Evolutionary conservation across 2,113 vertebrate genomes (phyloP), one percentile per base, ranked within the genome.

Genomic region (Notiomystis cincta): DNA sequence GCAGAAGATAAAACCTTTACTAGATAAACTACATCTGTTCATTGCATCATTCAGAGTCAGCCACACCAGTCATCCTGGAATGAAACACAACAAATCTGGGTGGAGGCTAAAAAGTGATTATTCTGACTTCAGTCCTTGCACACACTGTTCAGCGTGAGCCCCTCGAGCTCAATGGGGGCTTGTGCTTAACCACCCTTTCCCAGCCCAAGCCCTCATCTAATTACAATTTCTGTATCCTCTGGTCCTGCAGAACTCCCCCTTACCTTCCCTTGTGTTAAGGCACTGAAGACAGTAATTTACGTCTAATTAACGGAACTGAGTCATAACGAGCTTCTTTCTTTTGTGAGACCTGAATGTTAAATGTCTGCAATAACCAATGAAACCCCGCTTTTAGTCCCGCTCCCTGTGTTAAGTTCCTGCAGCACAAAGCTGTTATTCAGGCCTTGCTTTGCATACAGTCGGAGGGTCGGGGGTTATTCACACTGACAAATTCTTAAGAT

Each of bases 251-350:
- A 98, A 97, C 96, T 96, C 96, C 94, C 94, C 89, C 95, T 97
- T 97, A 98, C 97, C 98, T 98, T 98, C 97, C 96, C 97, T 95
- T 97, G 90, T 97, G 92, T 92, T 95, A 93, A 95, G 71, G 94
- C 89, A 97, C 92, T 97, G 96, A 97, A 97, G 97, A 97, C 97
- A 96, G 97, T 98, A 98, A 98, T 98, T 98, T 98, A 98, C 95
- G 96, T 98, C 98, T 98, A 98, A 98, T 98, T 98, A 98, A 98
- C 97, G 96, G 98, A 98, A 98, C 97, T 98, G 98, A 98, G 97
- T 98, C 98, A 98, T 98, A 98, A 98, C 53, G 95, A 98, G 96
- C 94, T 95, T 71, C 97, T 97, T 97, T 98, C 98, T 97, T 96
- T 97, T 86, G 94, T 85, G 51, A 14, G 94, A 96, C 95, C 94